Evolutionary conservation across 2,888 invertebrate genomes (phyloP), one percentile per base, ranked within the genome.

Genomic region (Myopa tessellatipennis): DNA sequence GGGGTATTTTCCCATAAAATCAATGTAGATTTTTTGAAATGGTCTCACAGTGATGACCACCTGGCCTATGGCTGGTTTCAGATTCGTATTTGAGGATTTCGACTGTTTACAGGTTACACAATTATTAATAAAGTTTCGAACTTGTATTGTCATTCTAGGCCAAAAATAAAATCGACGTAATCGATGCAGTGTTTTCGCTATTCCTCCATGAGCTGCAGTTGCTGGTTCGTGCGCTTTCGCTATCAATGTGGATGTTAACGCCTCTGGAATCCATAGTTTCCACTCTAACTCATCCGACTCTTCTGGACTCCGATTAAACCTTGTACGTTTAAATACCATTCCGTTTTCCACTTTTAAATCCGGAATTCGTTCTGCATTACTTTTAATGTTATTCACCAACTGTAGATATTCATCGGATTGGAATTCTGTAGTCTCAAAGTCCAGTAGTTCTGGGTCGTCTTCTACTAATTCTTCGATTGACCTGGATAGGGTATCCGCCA

Each of bases 11-110:
- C 58, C 58, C 5, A 58, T 16, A n/a, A 58, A 58, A 71, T 77
- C 79, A 1, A 78, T 76, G 81, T 81, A 78, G 79, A 79, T 80
- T 74, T 76, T 34, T 75, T 78, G 26, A 6, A 26, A 26, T 26
- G 26, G 2, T 26, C 26, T 26, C 26, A 26, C 26, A 26, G 26
- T 26, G 26, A 26, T 5, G 4, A 69, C 69, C 10, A 50, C 69
- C 4, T 52, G 5, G 0, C 69, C 50, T 1, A 69, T 69, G 26
- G 4, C 12, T 10, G 52, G 69, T 14, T 26, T n/a, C n/a, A 69
- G 8, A 14, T 2, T 50, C 5, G 4, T 14, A 38, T 75, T 75
- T 2, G 55, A 2, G 3, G 75, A n/a, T 55, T 75, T 75, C 3
- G 55, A 55, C 36, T 26, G 26, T 26, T 26, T 26, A 26, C 26